Evolutionary conservation across 2,888 invertebrate species (phyloP), one percentile per base, ranked within the genome.

Genomic region (Zhengitettix transpicula): DNA sequence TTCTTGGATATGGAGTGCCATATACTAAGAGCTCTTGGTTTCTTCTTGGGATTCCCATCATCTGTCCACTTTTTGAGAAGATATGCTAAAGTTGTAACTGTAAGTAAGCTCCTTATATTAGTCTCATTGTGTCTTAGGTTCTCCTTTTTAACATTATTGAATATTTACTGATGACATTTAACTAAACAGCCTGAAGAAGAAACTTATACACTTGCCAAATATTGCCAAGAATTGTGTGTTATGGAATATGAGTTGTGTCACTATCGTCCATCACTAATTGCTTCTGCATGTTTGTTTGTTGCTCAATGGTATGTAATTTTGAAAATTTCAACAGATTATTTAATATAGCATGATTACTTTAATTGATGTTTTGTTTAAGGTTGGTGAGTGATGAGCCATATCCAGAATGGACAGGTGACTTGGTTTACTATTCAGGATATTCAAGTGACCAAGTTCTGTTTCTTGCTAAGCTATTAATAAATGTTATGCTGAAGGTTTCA

Each of bases 51-150:
- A 10, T 81, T 88, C 65, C 96, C 98, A 0, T 77, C 92, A 61
- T 87, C 94, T 0, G 78, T 97, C 51, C 89, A 89, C 68, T 98
- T 98, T 70, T 77, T 97, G 52, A 79, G 97, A 63, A 83, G 96
- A 76, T 87, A 77, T 68, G 80, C 81, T 54, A 82, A 81, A 73
- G 76, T 66, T 57, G 63, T 66, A 62, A 17, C 59, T 59, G 62
- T 66, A 56, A 58, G 61, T 62, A 28, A 28, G 2, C 28, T 28
- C 2, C 7, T 28, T 28, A 28, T 2, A 28, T 2, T 5, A 28
- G 7, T 28, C n/a, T n/a, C 28, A 47, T 5, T 47, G 2, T n/a
- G n/a, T 8, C n/a, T 7, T 47, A 8, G 12, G 8, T 14, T n/a
- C 2, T 47, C 12, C 5, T 47, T 12, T 14, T 47, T 14, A 3